Conservation (phyloP, 2,888 invertebrate species). For the Koerneria pararmatus region DNA sequence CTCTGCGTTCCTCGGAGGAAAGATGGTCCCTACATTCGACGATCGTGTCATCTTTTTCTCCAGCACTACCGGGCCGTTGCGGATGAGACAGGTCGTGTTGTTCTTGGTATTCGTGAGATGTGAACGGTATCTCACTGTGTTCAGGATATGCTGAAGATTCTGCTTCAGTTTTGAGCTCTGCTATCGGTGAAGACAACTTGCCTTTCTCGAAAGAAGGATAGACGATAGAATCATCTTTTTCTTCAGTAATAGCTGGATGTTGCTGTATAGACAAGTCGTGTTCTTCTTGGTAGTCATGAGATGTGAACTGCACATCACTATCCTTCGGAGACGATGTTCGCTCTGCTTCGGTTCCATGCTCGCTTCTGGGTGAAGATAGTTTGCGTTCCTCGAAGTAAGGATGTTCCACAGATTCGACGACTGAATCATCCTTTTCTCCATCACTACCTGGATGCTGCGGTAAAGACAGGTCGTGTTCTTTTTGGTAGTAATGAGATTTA, state of each 20-base stretch:
- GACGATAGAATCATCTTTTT: too few relatives aligned
- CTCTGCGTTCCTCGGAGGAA: constrained; percentile 11
- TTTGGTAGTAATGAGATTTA: constrained; percentile 7
- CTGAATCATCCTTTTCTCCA: too few relatives aligned
- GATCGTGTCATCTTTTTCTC: too few relatives aligned
- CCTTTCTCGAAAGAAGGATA: constrained; percentile 23
- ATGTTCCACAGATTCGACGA: constrained; percentile 9
- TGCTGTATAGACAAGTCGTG: constrained; percentile 17
- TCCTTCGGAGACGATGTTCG: background rate
- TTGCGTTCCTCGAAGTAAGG: constrained; percentile 25
- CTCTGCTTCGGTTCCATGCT: background rate
- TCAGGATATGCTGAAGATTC: background rate
- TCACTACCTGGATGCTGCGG: constrained; percentile 27
- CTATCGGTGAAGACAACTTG: constrained; percentile 6
- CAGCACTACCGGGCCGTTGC: too few relatives aligned
- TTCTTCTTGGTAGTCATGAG: constrained; percentile 17
- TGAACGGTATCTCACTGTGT: too few relatives aligned
- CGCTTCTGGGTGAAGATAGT: background rate
- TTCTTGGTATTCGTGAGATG: constrained; percentile 20
- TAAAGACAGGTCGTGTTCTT: constrained; percentile 21
- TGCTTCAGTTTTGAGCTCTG: background rate
- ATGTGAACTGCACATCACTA: too few relatives aligned
- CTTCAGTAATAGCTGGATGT: too few relatives aligned
- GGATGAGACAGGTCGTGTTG: constrained; percentile 14
- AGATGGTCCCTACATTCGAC: constrained; percentile 6